Conservation (phyloP, 1,140 invertebrate species). For the Drosophila busckii region DNA sequence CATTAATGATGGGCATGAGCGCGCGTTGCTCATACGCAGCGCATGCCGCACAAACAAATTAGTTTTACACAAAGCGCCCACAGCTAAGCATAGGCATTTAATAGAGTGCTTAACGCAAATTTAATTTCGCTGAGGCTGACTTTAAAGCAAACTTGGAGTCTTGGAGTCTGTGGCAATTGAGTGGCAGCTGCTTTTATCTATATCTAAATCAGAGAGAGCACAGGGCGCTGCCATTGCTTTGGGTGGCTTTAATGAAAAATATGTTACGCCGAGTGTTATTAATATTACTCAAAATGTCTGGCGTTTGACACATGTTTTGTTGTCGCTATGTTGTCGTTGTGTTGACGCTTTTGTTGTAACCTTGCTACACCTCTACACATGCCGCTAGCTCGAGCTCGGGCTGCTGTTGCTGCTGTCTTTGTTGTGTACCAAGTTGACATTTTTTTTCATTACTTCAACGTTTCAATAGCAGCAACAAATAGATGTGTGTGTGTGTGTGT, state of each 20-base stretch:
- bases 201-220: too few species aligned
- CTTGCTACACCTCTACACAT: conserved; percentile 1
- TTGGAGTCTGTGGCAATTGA: too few species aligned
- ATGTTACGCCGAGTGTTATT: conserved; percentile 70
- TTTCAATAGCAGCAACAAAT: conserved; percentile 58
- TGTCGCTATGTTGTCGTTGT: conserved; percentile 45
- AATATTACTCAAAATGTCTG: conserved; percentile 75
- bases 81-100: too few species aligned
- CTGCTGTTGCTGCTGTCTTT: conserved; percentile 17
- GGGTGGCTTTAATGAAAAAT: conserved; percentile 75
- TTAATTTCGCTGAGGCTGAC: too few species aligned
- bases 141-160: too few species aligned
- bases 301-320: conserved; percentile 76
- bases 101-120: too few species aligned
- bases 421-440: conserved; percentile 56
- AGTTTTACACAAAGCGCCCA: too few species aligned
- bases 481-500: conserved; percentile 7
- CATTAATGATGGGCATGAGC: conserved; percentile 53
- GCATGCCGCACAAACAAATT: too few species aligned
- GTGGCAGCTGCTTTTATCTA: too few species aligned
- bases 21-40: conserved; percentile 35
- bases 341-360: conserved; percentile 49
- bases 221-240: conserved; percentile 43
- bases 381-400: conserved; percentile 3
- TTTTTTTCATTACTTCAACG: conserved; percentile 74